A percentile compares a stretch with the other conserved stretches of the same genome.
These are phyloP conservation scores for Alca torda DNA, from an alignment of 2,797 vertebrate species.

Conservation along the genomic window DNA sequence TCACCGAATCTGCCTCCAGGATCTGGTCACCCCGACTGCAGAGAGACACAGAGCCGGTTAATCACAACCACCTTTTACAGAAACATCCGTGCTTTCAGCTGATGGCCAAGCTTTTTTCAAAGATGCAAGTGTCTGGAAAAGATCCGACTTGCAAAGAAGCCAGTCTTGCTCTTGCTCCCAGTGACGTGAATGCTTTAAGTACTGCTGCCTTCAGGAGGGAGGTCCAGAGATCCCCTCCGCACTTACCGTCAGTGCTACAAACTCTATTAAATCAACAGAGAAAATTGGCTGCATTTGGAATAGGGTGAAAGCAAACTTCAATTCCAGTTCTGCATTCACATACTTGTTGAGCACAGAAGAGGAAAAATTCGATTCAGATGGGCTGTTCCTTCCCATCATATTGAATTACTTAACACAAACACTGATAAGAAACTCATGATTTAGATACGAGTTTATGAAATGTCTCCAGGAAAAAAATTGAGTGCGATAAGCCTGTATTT, in stretches of 20 bases:
- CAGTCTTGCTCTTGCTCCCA: not conserved
- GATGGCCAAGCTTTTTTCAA: not conserved
- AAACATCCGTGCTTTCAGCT: not conserved
- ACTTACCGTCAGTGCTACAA: not conserved
- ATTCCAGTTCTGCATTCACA: not conserved
- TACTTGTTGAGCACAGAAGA: not conserved
- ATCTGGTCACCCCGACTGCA: constrained; percentile 93
- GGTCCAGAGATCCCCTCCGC: not conserved
- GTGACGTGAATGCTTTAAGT: not conserved
- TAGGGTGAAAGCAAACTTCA: not conserved
- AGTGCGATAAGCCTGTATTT: constrained; percentile 29
- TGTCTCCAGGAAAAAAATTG: constrained; percentile 32
- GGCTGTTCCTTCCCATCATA: constrained; percentile 33
- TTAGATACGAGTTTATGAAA: constrained; percentile 34
- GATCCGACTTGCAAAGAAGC: not conserved
- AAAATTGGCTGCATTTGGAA: not conserved
- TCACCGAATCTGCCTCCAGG: constrained; percentile 92
- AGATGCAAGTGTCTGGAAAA: not conserved
- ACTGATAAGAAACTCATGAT: constrained; percentile 21
- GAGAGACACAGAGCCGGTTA: constrained; percentile 3
- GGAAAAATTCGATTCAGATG: constrained; percentile 3
- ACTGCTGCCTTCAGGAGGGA: not conserved
- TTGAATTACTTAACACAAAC: constrained; percentile 60
- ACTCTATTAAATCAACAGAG: not conserved
- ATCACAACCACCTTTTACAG: not conserved